Base-by-base conservation (phyloP, 2,797 vertebrate species). In the Pristis pectinata region DNA sequence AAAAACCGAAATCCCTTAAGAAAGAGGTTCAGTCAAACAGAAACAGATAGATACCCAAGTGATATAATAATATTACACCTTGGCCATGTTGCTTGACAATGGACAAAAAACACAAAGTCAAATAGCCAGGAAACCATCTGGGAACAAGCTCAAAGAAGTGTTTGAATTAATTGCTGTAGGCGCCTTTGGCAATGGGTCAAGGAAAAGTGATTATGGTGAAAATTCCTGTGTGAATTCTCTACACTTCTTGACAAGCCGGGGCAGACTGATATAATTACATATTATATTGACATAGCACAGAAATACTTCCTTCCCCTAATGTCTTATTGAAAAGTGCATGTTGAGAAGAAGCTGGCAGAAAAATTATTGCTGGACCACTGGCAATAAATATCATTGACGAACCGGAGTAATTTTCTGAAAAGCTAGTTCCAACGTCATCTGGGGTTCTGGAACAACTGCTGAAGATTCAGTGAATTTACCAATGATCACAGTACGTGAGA, bases 161-260 rank as follows among this genome's bases (percentile, higher is more conserved):
- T 59, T 59, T 87, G 19, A 91, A 91, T 67, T 64, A 91, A 67
- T 91, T 41, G 87, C 22, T 41, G 61, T 67, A 24, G 2, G n/a
- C n/a, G n/a, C n/a, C 87, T 91, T 91, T 91, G 87, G 61, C 59
- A 91, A 67, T 41, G n/a, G 19, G 61, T 27, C 59, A 91, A 37
- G 19, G 87, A 67, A 91, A 91, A 37, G 87, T 64, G 87, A 91
- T 85, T 85, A 30, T 61, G 59, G 59, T 91, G 87, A 91, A 91
- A 91, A 91, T 67, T 67, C 61, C 87, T 91, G 0, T 37, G 19
- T 27, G 59, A 67, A 67, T 67, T 91, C 87, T 22, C 19, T 41
- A 41, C 87, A 67, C 61, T 87, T 59, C 87, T 34, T 59, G 83
- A 59, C 83, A 15, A 24, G 19, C 61, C 67, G 22, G 56, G 56